These are phyloP conservation scores for Phocides pigmalion DNA, from an alignment of 1,140 invertebrate genomes.

Conservation along the genomic window DNA sequence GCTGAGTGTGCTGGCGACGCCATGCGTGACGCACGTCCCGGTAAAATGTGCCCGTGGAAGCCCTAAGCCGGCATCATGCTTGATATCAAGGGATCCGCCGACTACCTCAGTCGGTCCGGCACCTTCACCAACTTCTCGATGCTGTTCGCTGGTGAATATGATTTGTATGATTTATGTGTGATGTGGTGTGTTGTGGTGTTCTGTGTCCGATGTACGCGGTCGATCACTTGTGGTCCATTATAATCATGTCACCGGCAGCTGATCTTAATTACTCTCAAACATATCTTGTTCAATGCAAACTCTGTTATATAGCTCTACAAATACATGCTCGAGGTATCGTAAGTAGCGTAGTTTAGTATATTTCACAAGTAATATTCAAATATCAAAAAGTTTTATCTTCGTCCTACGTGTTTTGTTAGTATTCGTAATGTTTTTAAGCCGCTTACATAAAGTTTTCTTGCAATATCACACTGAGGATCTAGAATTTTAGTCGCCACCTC, in stretches of 20 bases:
- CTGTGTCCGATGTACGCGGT: constrained; percentile 10
- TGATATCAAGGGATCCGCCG: constrained; percentile 88
- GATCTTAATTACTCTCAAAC: background rate
- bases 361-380: no score
- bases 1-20: constrained; percentile 51
- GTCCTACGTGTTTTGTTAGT: no score
- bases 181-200: constrained; percentile 58
- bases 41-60: constrained; percentile 45
- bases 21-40: constrained; percentile 54
- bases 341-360: no score
- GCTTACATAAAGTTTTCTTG: no score
- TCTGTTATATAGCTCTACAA: background rate
- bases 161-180: constrained; percentile 41
- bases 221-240: background rate
- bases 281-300: background rate
- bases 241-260: background rate
- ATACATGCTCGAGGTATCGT: background rate
- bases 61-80: constrained; percentile 81
- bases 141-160: constrained; percentile 88
- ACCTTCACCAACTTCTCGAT: constrained; percentile 90
- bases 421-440: no score
- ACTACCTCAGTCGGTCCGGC: constrained; percentile 88
- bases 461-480: no score
- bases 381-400: no score
- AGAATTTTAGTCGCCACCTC: no score